Conservation (phyloP, 2,888 invertebrate genomes). For the Crematogaster levior region DNA sequence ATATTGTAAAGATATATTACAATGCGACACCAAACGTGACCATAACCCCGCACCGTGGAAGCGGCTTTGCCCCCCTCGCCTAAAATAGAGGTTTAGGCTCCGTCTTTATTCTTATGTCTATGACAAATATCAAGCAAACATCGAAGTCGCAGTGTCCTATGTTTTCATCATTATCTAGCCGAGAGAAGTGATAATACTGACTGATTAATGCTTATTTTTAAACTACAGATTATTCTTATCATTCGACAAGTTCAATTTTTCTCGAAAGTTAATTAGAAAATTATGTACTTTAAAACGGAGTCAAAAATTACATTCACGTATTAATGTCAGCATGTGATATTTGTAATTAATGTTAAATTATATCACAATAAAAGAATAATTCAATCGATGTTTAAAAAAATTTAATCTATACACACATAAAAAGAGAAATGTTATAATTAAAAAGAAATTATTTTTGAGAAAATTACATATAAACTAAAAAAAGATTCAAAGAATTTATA, state of each 20-base stretch:
- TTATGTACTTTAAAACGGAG: background rate
- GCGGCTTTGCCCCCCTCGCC: no score
- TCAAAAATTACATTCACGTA: background rate
- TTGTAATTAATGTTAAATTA: no score
- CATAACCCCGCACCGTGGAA: no score
- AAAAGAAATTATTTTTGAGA: background rate
- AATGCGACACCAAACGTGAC: no score
- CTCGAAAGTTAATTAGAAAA: background rate
- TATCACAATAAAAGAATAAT: background rate
- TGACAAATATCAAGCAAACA: background rate
- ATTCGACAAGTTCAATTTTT: background rate
- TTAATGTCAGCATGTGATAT: background rate
- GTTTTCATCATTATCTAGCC: slow-evolving; percentile 22
- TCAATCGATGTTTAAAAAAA: background rate
- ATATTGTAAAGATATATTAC: no score
- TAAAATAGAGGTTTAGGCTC: no score
- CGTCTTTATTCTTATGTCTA: no score
- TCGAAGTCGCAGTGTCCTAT: background rate
- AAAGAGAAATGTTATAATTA: background rate
- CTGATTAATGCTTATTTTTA: slow-evolving; percentile 13
- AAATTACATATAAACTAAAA: background rate
- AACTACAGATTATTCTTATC: slow-evolving; percentile 7
- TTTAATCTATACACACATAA: background rate
- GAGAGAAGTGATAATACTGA: background rate
- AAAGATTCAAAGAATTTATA: background rate